phyloP scores from a whole-genome alignment of 2,888 invertebrate genomes.

The Gymnocheta viridis region DNA sequence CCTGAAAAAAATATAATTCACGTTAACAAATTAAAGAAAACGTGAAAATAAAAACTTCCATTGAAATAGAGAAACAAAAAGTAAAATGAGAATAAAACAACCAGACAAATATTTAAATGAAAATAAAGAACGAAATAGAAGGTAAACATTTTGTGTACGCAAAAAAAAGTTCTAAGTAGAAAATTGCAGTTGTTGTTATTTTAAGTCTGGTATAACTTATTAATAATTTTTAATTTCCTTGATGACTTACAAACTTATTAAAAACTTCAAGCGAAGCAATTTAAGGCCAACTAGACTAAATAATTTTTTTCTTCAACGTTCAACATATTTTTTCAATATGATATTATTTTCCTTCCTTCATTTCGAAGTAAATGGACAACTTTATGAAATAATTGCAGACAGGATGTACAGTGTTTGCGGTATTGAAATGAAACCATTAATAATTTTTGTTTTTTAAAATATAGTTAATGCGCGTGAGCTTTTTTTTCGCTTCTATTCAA shows the following conservation, averaged over 20 bases:
- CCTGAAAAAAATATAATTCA: no score
- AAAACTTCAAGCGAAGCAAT: slow-evolving; percentile 73
- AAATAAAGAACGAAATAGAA: slow-evolving; percentile 1
- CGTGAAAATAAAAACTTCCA: no score
- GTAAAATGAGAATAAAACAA: background rate
- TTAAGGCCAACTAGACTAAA: slow-evolving; percentile 64
- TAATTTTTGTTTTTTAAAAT: background rate
- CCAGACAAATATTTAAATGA: background rate
- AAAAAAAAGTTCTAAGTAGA: slow-evolving; percentile 17
- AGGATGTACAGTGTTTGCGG: slow-evolving; percentile 10
- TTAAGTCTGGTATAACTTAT: slow-evolving; percentile 73
- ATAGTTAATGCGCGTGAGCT: background rate
- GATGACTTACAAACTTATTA: slow-evolving; percentile 79
- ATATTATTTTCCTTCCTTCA: background rate
- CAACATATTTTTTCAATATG: background rate
- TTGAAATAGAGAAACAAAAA: background rate
- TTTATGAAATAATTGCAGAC: slow-evolving; percentile 21
- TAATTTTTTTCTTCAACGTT: slow-evolving; percentile 3
- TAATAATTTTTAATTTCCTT: slow-evolving; percentile 81
- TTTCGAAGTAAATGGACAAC: slow-evolving; percentile 43
- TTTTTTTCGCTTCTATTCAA: background rate
- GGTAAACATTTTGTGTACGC: background rate
- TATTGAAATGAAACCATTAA: background rate
- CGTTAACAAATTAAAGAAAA: no score
- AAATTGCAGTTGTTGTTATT: slow-evolving; percentile 33